phyloP scores from a whole-genome alignment of 2,797 vertebrate species.

The Heterohyrax brucei region DNA sequence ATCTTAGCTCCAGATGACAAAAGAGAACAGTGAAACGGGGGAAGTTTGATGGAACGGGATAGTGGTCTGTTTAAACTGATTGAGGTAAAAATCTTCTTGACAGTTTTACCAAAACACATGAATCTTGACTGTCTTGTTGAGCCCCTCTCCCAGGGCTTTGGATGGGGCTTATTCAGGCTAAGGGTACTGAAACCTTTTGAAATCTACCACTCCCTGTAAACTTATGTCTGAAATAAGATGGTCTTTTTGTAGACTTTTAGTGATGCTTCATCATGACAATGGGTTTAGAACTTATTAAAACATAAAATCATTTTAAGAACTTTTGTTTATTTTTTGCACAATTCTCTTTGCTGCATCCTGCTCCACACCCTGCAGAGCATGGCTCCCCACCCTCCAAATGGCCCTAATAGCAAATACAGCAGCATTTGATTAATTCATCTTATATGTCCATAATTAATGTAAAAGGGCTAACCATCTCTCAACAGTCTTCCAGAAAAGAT shows the following conservation, averaged over 20 bases:
- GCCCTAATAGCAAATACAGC: constrained; percentile 78
- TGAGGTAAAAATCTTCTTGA: neutral
- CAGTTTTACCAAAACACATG: neutral
- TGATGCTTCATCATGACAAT: constrained; percentile 29
- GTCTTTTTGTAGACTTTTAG: neutral
- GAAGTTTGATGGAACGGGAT: neutral
- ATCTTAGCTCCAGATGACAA: neutral
- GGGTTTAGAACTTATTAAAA: constrained; percentile 56
- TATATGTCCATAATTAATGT: constrained; percentile 86
- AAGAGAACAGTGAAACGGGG: neutral
- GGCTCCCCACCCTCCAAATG: neutral
- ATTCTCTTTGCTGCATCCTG: constrained; percentile 43
- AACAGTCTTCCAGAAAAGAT: constrained; percentile 78
- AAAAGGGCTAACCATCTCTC: constrained; percentile 81
- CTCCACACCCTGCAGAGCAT: constrained; percentile 72
- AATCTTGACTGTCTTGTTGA: neutral
- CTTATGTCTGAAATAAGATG: neutral
- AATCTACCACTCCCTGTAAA: neutral
- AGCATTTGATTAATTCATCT: constrained; percentile 84
- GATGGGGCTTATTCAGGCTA: neutral
- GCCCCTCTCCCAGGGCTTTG: neutral
- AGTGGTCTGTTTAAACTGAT: neutral
- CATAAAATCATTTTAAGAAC: constrained; percentile 61
- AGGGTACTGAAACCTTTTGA: neutral
- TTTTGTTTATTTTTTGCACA: constrained; percentile 33